Base-by-base conservation (phyloP, 2,113 vertebrate genomes). In the Bostrychus sinensis region DNA sequence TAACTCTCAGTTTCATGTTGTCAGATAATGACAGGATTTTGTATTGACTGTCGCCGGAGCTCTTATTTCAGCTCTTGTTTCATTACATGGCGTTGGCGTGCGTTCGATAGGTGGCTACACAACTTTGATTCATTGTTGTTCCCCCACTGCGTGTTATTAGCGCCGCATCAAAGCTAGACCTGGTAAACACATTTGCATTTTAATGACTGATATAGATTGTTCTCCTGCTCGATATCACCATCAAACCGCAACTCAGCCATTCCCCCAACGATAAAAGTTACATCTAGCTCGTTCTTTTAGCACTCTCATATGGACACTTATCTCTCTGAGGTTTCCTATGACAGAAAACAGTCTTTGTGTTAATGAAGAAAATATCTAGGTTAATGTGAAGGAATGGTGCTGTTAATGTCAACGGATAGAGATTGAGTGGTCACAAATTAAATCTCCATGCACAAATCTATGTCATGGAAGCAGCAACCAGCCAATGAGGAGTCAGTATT, bases 151-250 rank as follows among this genome's bases (percentile, higher is more conserved):
- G 85, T 82, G 81, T 83, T 81, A 75, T 88, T 85, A 77, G 67
- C 54, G 82, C 59, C n/a, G 75, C 80, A 84, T 83, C 81, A 81
- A 81, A 84, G 83, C 72, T 37, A 50, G 71, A 76, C 80, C 78
- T 54, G 75, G 83, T 87, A 77, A 87, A 81, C 70, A 80, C 83
- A 89, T 86, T 84, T 87, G 82, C 85, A 88, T 89, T 83, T 88
- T 89, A 89, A 90, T 83, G 82, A 85, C 70, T 77, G 76, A 82
- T 89, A 82, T 87, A 72, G 89, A 89, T 87, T 77, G 80, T 80
- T 81, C 68, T 64, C 45, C 32, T 65, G 71, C 69, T 83, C 78
- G 30, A 75, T 88, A 86, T 56, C 71, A 4, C 68, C 79, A 77
- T 77, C 81, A 81, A 65, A 70, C 57, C 70, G 68, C 72, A 36